Evolutionary conservation across 2,888 invertebrate genomes (phyloP).

Genomic region (Drosophila kanekoi): DNA sequence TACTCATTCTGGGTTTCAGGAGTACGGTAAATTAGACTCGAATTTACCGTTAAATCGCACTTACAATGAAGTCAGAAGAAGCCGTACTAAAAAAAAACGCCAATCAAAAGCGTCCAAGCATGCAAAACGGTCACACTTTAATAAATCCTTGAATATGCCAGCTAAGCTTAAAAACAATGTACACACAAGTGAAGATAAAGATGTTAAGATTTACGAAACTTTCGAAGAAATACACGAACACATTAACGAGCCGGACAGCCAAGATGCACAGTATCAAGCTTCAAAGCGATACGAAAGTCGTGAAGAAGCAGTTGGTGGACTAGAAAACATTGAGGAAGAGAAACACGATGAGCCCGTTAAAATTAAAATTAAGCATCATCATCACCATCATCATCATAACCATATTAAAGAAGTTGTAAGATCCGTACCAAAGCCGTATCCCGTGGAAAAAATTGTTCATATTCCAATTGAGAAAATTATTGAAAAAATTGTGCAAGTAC

Average conservation of each 20-base stretch:
- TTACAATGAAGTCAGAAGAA: conserved; percentile 60
- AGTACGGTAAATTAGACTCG: conserved; percentile 17
- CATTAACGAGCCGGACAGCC: conserved; percentile 58
- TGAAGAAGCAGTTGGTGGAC: conserved; percentile 49
- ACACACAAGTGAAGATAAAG: conserved; percentile 30
- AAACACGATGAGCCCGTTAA: conserved; percentile 57
- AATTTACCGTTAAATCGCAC: conserved; percentile 8
- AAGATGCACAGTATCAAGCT: conserved; percentile 49
- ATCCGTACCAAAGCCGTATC: conserved; percentile 86
- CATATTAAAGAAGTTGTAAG: conserved; percentile 88
- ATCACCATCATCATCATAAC: conserved; percentile 89
- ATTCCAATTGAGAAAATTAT: conserved; percentile 86
- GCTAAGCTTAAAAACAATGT: conserved; percentile 47
- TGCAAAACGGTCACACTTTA: conserved; percentile 50
- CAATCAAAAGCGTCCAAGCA: conserved; percentile 66
- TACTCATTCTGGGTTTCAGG: conserved; percentile 26
- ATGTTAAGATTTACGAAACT: conserved; percentile 75
- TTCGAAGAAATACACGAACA: conserved; percentile 84
- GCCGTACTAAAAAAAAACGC: conserved; percentile 67
- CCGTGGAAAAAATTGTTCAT: conserved; percentile 85
- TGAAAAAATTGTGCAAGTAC: conserved; percentile 83
- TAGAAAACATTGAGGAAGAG: conserved; percentile 18
- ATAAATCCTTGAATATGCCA: conserved; percentile 32
- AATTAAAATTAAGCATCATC: conserved; percentile 87
- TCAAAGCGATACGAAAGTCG: conserved; percentile 65